phyloP scores from a whole-genome alignment of 2,797 vertebrate genomes.

The Otolemur crassicaudatus region DNA sequence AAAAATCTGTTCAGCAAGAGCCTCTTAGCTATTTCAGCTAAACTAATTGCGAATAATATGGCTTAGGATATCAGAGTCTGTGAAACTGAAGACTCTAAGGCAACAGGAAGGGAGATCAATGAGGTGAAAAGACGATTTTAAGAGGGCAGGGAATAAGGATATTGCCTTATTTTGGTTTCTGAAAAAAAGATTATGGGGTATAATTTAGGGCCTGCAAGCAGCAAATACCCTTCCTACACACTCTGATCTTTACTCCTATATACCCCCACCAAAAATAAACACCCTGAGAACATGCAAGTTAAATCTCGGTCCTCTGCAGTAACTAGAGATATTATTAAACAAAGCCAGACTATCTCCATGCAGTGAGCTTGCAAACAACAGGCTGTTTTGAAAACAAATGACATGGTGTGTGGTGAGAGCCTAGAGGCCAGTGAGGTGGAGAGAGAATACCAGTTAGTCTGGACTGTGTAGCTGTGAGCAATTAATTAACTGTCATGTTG shows the following conservation, averaged over 20 bases:
- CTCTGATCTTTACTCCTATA: neutral
- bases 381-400: constrained; percentile 80
- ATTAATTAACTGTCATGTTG: constrained; percentile 75
- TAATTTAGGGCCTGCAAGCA: constrained; percentile 6
- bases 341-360: constrained; percentile 79
- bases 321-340: constrained; percentile 44
- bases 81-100: constrained; percentile 26
- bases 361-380: constrained; percentile 83
- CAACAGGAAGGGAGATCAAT: constrained; percentile 6
- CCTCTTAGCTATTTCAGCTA: constrained; percentile 35
- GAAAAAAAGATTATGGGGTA: neutral
- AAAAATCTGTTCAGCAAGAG: constrained; percentile 53
- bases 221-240: neutral
- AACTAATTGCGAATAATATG: constrained; percentile 3
- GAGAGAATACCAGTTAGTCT: constrained; percentile 69
- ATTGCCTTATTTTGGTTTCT: neutral
- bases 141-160: neutral
- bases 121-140: constrained; percentile 29
- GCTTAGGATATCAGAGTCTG: neutral
- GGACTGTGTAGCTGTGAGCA: constrained; percentile 57
- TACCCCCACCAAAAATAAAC: neutral
- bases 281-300: constrained; percentile 72
- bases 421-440: constrained; percentile 46
- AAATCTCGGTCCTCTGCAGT: constrained; percentile 4
- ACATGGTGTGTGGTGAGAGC: constrained; percentile 30